phyloP scores from a whole-genome alignment of 2,113 vertebrate genomes.

The Brachirus orientalis region DNA sequence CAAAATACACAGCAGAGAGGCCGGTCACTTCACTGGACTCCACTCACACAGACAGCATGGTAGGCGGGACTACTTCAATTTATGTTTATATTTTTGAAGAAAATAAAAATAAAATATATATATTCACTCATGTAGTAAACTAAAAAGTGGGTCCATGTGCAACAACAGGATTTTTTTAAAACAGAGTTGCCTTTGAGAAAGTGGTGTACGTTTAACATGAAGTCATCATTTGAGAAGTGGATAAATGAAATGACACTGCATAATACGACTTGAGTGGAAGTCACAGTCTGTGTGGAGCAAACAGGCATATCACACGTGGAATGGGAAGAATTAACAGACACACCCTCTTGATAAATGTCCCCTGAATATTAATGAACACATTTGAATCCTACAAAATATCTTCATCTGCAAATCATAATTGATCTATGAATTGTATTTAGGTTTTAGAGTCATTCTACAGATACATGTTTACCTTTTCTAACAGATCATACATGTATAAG shows the following conservation, averaged over 20 bases:
- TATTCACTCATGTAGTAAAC: too few relatives aligned
- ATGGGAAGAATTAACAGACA: slow-evolving; percentile 49
- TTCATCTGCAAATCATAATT: too few relatives aligned
- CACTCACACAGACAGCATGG: slow-evolving; percentile 61
- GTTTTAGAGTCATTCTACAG: too few relatives aligned
- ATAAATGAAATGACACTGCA: background rate
- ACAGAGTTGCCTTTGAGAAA: background rate
- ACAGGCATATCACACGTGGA: slow-evolving; percentile 57
- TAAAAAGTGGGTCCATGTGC: too few relatives aligned
- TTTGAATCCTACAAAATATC: too few relatives aligned
- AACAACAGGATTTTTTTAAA: too few relatives aligned
- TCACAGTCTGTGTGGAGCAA: slow-evolving; percentile 17
- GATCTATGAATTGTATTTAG: too few relatives aligned
- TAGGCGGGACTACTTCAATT: slow-evolving; percentile 15
- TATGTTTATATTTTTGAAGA: background rate
- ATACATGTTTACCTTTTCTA: too few relatives aligned
- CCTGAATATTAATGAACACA: background rate
- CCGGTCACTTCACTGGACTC: slow-evolving; percentile 2
- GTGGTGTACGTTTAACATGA: background rate
- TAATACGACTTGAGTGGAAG: slow-evolving; percentile 18
- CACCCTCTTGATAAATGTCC: slow-evolving; percentile 28
- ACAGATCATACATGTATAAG: too few relatives aligned
- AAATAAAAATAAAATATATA: too few relatives aligned
- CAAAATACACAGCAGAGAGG: slow-evolving; percentile 1
- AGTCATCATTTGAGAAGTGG: background rate